A percentile compares a stretch with the other conserved stretches of the same genome.
Conservation (phyloP, 1,140 invertebrate species). For the Leucophenga varia region DNA sequence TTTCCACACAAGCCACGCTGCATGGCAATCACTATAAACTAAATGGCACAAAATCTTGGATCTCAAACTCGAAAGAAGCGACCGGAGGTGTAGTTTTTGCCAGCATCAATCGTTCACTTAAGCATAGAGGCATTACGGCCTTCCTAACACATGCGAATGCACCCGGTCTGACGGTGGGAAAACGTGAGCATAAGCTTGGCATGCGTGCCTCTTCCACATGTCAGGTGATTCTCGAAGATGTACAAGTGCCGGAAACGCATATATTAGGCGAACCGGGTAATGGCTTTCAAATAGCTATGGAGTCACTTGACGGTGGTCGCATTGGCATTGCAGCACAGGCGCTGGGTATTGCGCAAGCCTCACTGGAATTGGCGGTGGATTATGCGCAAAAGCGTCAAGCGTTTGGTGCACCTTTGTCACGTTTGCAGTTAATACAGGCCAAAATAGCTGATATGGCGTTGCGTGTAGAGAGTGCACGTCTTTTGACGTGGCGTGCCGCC, state of each 20-base stretch:
- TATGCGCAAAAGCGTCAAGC: conserved; percentile 87
- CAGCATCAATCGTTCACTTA: conserved; percentile 85
- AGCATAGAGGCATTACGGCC: conserved; percentile 89
- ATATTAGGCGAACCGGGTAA: conserved; percentile 73
- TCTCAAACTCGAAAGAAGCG: conserved; percentile 92
- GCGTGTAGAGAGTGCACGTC: conserved; percentile 75
- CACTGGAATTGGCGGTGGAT: conserved; percentile 89
- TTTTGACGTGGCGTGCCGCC: conserved; percentile 90
- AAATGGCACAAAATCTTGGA: conserved; percentile 95
- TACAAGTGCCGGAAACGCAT: conserved; percentile 75
- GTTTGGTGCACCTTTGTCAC: conserved; percentile 83
- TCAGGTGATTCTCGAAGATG: conserved; percentile 90
- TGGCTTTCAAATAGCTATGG: conserved; percentile 97
- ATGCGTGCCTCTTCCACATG: conserved; percentile 91
- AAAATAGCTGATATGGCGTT: conserved; percentile 93
- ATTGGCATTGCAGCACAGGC: conserved; percentile 90
- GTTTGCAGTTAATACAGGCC: conserved; percentile 85
- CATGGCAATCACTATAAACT: conserved; percentile 69
- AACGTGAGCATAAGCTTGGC: conserved; percentile 94
- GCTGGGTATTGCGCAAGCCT: conserved; percentile 87
- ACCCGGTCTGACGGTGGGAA: conserved; percentile 74
- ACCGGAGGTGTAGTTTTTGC: conserved; percentile 84
- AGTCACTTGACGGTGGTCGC: conserved; percentile 80
- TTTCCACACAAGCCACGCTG: conserved; percentile 77
- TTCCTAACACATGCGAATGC: conserved; percentile 84